Evolutionary conservation across 2,113 vertebrate genomes (phyloP), one percentile per base, ranked within the genome.

Genomic region (Gambusia affinis): DNA sequence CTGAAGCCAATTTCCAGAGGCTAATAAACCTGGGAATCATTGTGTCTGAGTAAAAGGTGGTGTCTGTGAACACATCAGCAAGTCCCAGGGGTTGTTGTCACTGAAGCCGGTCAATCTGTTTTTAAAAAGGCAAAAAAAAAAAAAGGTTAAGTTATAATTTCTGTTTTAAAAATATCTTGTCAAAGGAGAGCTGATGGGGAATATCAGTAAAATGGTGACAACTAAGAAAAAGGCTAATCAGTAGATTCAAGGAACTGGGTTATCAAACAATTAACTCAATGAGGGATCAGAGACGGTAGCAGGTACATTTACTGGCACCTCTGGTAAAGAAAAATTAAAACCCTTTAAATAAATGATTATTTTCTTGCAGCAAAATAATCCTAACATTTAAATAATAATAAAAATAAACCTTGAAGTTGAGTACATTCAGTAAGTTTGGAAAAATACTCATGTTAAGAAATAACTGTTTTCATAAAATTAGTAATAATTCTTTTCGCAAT

Each of bases 1-100:
- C 81, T 85, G 84, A 90, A 93, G 88, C 87, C 88, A 91, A 92
- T 93, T 92, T 93, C 91, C 90, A 90, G 85, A 86, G 86, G 88
- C 88, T 91, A 91, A 92, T 89, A 89, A 91, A 92, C 85, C 83
- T 78, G 85, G 90, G 90, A 92, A 87, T 89, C 35, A 82, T 85
- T 88, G 85, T 76, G 51, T 79, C 69, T 74, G 62, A 72, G 81
- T 67, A 10, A 77, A 70, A n/a, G 73, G 51, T 37, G 10, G 64
- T 28, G 75, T 30, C 66, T 29, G 33, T 66, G 57, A 60, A 57
- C 27, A 51, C 78, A 72, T 76, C 77, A 60, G 22, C 14, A 72
- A 63, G 51, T 78, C 76, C 67, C 19, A n/a, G 22, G 75, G 72
- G 81, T 42, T 79, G 67, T 30, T 73, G 71, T 74, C 65, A 60